A percentile compares a stretch with the other conserved stretches of the same genome.
These are phyloP conservation scores for Ladona fulva DNA, from an alignment of 1,140 invertebrate genomes.

Conservation along the genomic window DNA sequence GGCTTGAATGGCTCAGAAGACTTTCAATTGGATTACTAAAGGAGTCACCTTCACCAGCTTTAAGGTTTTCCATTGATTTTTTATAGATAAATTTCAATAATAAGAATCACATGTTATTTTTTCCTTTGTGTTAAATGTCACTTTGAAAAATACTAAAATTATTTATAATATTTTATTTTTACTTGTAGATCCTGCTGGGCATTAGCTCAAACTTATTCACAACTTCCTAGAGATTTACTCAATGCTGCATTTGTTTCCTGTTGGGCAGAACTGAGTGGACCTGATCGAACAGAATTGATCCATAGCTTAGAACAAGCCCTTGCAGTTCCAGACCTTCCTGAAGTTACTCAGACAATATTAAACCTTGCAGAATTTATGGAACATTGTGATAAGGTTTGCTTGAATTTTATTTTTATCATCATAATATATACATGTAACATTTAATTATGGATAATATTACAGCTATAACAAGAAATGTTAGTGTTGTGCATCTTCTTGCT, in stretches of 20 bases:
- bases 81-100: constrained; percentile 13
- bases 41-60: constrained; percentile 87
- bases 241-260: constrained; percentile 98
- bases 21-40: constrained; percentile 89
- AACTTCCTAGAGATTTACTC: constrained; percentile 88
- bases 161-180: neutral
- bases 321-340: constrained; percentile 85
- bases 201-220: constrained; percentile 88
- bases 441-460: too few species aligned
- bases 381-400: constrained; percentile 89
- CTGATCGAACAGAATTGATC: constrained; percentile 78
- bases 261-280: constrained; percentile 87
- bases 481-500: too few species aligned
- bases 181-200: constrained; percentile 67
- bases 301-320: constrained; percentile 81
- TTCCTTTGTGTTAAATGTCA: too few species aligned
- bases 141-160: neutral
- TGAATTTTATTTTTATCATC: too few species aligned
- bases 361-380: constrained; percentile 99
- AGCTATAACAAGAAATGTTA: too few species aligned
- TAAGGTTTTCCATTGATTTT: constrained; percentile 45
- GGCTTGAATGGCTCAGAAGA: constrained; percentile 91
- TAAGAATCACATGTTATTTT: neutral
- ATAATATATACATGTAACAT: too few species aligned
- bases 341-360: constrained; percentile 94